Evolutionary conservation across 2,113 vertebrate species (phyloP), one percentile per base, ranked within the genome.

Genomic region (Rhineura floridana): DNA sequence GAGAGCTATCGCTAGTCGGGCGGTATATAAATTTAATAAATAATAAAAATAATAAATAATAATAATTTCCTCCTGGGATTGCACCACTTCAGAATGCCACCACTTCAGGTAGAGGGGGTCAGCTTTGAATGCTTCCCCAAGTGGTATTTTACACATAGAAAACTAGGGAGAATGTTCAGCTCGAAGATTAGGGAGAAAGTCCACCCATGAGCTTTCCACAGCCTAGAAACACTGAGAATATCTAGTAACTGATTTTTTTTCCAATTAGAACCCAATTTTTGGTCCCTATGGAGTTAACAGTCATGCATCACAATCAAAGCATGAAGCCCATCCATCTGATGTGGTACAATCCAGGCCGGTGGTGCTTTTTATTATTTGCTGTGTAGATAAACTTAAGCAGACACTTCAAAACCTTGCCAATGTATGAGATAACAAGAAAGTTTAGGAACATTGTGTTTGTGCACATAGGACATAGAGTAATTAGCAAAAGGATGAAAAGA

Each of bases 401-500:
- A 52, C 33, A 79, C 30, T 55, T 36, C 77, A 80, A 80, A 55
- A 80, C 59, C 33, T 50, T 52, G 28, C 46, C 15, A n/a, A 1
- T 19, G 1, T 76, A 46, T 76, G 10, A 30, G 19, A 28, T n/a
- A 76, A 42, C 21, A 44, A 83, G 33, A 62, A 86, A 50, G 50
- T 73, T 10, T 87, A 81, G 50, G 17, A 81, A n/a, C 36, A 72
- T 3, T 36, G 39, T 44, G 36, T 72, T 70, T 87, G 46, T 82
- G 86, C 12, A 75, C 48, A 63, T 9, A 6, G 17, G 72, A 42
- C 52, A 13, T n/a, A 79, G 7, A 59, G 2, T 85, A 91, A 93
- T 89, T 91, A 89, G 15, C 62, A 67, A 86, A 67, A 84, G 65
- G 55, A 90, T 84, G 5, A 73, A 88, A 88, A 89, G 85, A 59